Conservation (phyloP, 30 jellyfish, hydroid and myxozoan genomes). For the Morbakka virulenta region DNA sequence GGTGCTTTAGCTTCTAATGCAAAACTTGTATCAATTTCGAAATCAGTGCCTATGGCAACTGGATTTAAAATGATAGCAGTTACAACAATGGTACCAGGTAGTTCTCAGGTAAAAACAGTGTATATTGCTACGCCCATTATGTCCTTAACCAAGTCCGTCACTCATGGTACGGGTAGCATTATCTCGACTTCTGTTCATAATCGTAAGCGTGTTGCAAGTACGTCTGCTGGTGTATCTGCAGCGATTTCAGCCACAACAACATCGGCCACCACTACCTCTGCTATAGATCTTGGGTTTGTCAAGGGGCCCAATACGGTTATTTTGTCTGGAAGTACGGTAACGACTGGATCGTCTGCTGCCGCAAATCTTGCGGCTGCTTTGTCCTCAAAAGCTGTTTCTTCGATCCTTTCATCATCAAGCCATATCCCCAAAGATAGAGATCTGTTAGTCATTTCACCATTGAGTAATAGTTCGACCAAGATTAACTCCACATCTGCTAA, state of each 20-base stretch:
- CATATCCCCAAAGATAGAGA: background rate
- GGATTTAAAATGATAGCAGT: conserved; percentile 99
- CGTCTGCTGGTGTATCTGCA: conserved; percentile 13
- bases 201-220: conserved; percentile 23
- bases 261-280: too few relatives aligned
- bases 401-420: background rate
- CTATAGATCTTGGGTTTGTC: too few relatives aligned
- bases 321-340: too few relatives aligned
- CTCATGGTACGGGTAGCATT: conserved; percentile 38
- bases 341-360: too few relatives aligned
- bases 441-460: background rate
- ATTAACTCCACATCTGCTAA: background rate
- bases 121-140: conserved; percentile 98
- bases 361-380: background rate
- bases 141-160: conserved; percentile 83
- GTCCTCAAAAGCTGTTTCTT: background rate
- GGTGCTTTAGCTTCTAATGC: conserved; percentile 43
- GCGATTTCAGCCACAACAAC: background rate
- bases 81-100: conserved; percentile 98
- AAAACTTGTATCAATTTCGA: conserved; percentile 79
- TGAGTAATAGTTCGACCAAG: background rate
- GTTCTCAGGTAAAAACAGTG: conserved; percentile 97
- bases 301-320: too few relatives aligned
- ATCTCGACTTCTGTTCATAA: conserved; percentile 48
- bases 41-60: conserved; percentile 96